Percentiles rank a stretch among this genome's conserved stretches.
Conservation (phyloP, 2,888 invertebrate genomes). For the Desoria tigrina region DNA sequence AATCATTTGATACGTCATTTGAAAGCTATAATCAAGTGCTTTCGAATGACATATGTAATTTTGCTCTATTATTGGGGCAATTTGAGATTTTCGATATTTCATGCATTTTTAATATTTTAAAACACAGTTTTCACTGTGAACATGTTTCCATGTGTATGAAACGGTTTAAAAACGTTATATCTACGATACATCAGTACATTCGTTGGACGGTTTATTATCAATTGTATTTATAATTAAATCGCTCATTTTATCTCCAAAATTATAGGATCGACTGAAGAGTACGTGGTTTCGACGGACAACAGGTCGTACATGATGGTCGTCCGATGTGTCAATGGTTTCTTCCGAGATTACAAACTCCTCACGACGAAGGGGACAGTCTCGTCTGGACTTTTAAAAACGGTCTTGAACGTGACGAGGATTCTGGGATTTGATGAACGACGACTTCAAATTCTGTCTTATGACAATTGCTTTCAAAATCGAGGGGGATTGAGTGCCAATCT, state of each 20-base stretch:
- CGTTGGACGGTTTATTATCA: too few species aligned
- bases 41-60: too few species aligned
- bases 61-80: too few species aligned
- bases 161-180: too few species aligned
- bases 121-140: not conserved
- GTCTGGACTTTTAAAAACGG: conserved; percentile 18
- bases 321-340: conserved; percentile 26
- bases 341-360: conserved; percentile 24
- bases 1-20: too few species aligned
- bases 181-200: too few species aligned
- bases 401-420: conserved; percentile 17
- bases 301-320: conserved; percentile 26
- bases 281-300: conserved; percentile 21
- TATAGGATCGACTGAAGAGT: conserved; percentile 20
- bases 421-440: conserved; percentile 26
- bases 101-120: too few species aligned
- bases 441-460: conserved; percentile 20
- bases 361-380: conserved; percentile 22
- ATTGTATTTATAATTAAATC: too few species aligned
- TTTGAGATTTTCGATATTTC: too few species aligned
- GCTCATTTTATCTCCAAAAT: not conserved
- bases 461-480: conserved; percentile 14
- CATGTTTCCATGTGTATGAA: not conserved
- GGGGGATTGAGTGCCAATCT: too few species aligned
- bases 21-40: too few species aligned